Evolutionary conservation across 2,888 invertebrate species (phyloP).

Genomic region (Syrista parreyssii): DNA sequence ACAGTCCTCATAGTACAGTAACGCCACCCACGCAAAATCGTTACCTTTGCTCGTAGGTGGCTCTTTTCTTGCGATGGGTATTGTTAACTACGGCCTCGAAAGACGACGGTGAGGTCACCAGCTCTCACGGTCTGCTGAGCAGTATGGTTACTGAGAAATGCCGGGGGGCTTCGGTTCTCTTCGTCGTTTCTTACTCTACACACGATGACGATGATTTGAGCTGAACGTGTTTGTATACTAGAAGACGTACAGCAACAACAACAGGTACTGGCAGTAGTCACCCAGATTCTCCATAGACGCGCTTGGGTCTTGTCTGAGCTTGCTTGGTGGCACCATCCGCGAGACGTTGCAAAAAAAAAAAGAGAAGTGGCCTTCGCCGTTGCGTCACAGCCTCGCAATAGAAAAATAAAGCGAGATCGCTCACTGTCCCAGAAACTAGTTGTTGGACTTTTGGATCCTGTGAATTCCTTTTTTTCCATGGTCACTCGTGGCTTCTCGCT

Average conservation of each 20-base stretch:
- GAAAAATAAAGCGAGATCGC: background rate
- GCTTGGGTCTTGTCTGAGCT: background rate
- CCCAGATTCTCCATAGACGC: background rate
- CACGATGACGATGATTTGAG: background rate
- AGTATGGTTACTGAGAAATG: conserved; percentile 18
- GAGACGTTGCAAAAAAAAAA: background rate
- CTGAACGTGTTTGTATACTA: background rate
- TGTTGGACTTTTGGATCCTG: background rate
- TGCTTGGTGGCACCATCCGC: background rate
- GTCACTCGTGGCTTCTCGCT: too few relatives aligned
- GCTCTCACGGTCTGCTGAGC: conserved; percentile 53
- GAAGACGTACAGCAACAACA: background rate
- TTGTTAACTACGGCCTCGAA: conserved; percentile 54
- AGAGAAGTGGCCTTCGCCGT: background rate
- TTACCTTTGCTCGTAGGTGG: conserved; percentile 31
- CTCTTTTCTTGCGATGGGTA: conserved; percentile 29
- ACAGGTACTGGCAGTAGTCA: background rate
- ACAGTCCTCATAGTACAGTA: background rate
- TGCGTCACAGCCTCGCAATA: background rate
- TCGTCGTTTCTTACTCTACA: background rate
- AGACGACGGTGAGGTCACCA: conserved; percentile 50
- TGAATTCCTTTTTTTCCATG: background rate
- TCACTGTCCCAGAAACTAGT: background rate
- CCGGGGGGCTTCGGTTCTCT: background rate
- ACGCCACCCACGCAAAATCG: background rate